phyloP scores from a whole-genome alignment of 2,888 invertebrate species.

The Willowsia nigromaculata region DNA sequence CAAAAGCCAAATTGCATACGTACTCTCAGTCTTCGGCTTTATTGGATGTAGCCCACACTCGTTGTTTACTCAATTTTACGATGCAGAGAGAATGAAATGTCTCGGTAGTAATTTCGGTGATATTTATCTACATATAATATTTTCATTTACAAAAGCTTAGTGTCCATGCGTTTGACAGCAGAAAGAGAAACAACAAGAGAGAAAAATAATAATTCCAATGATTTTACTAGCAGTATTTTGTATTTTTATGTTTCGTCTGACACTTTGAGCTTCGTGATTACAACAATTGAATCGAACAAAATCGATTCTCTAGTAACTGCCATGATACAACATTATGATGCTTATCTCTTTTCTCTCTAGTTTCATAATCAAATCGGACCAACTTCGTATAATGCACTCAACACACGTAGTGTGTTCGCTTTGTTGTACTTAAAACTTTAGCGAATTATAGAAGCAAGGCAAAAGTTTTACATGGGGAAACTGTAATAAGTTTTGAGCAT shows the following conservation, averaged over 20 bases:
- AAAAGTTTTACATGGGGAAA: background rate
- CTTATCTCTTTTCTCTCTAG: background rate
- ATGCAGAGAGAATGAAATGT: slow-evolving; percentile 16
- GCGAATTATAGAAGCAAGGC: background rate
- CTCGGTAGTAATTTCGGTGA: slow-evolving; percentile 17
- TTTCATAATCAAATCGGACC: background rate
- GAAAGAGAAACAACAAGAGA: background rate
- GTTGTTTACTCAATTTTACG: slow-evolving; percentile 50
- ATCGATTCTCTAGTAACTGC: background rate
- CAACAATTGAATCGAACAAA: slow-evolving; percentile 26
- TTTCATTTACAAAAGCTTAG: background rate
- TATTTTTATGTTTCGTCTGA: slow-evolving; percentile 30
- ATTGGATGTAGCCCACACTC: slow-evolving; percentile 51
- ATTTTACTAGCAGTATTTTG: slow-evolving; percentile 26
- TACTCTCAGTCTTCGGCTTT: background rate
- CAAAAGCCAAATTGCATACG: slow-evolving; percentile 2
- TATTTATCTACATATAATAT: slow-evolving; percentile 30
- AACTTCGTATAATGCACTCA: background rate
- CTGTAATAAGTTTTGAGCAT: background rate
- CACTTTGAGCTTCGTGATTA: slow-evolving; percentile 37
- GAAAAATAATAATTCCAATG: slow-evolving; percentile 7
- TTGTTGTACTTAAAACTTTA: slow-evolving; percentile 5
- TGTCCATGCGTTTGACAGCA: background rate
- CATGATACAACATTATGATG: background rate
- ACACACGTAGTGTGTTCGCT: background rate